phyloP scores from a whole-genome alignment of 2,797 vertebrate species.

The Anguilla obscura region DNA sequence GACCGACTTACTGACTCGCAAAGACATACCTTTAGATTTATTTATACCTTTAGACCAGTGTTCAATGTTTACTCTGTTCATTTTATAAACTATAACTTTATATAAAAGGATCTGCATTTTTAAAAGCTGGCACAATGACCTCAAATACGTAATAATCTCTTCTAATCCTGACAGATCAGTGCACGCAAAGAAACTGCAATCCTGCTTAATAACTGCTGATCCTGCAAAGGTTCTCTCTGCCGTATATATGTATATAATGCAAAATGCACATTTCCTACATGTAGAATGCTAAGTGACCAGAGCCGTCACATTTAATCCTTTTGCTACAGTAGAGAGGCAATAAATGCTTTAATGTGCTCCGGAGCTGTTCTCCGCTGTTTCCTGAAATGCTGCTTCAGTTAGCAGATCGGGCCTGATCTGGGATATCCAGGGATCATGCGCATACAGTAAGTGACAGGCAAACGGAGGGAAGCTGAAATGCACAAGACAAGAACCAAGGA shows the following conservation, averaged over 20 bases:
- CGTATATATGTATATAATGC: slow-evolving; percentile 1
- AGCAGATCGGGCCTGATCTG: slow-evolving; percentile 76
- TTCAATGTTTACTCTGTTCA: slow-evolving; percentile 18
- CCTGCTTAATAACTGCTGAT: slow-evolving; percentile 69
- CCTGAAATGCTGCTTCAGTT: slow-evolving; percentile 65
- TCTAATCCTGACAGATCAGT: slow-evolving; percentile 70
- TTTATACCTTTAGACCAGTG: neutral
- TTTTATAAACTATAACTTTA: slow-evolving; percentile 51
- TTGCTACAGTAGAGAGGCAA: neutral
- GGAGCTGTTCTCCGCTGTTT: slow-evolving; percentile 47
- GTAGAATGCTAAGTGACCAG: neutral
- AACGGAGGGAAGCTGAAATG: slow-evolving; percentile 60
- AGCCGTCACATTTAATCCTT: neutral
- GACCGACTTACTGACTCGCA: neutral
- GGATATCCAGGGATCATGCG: slow-evolving; percentile 70
- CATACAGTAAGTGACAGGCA: slow-evolving; percentile 61
- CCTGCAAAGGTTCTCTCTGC: slow-evolving; percentile 58
- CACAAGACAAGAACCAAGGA: slow-evolving; percentile 39
- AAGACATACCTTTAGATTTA: neutral
- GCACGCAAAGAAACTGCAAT: slow-evolving; percentile 72
- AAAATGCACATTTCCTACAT: neutral
- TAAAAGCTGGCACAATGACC: slow-evolving; percentile 55
- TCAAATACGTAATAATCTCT: slow-evolving; percentile 71
- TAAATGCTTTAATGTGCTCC: neutral
- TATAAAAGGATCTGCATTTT: slow-evolving; percentile 50